Base-by-base conservation (phyloP, 1,140 invertebrate genomes). In the Listronotus oregonensis region DNA sequence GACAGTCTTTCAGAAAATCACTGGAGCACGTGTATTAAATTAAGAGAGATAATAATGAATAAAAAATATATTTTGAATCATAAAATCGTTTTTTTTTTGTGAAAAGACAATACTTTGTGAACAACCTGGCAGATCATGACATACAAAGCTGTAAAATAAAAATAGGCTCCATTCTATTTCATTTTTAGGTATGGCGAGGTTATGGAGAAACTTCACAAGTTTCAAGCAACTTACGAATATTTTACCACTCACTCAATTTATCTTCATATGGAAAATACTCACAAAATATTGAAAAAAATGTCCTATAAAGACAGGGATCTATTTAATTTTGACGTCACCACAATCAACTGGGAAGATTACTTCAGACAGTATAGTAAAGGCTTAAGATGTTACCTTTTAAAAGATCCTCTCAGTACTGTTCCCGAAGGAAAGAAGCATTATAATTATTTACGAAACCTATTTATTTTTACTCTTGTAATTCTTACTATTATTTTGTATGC, bases 171-270 rank as follows among this genome's bases (percentile, higher is more conserved):
- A 37, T 37, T 37, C n/a, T n/a, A n/a, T n/a, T n/a, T n/a, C n/a
- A n/a, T 62, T 60, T 80, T 80, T 17, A 79, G 71, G 61, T 62
- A 1, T 15, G 21, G 6, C 6, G 31, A 49, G 21, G 27, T 4
- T 10, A 91, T 92, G 71, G 82, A 82, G 15, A 90, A 89, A 75
- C 85, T 94, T 42, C 83, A 88, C 61, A 87, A 89, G 73, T 87
- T 91, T 52, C 84, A 87, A 17, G 80, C 82, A 14, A 85, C 87
- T 3, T 80, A 93, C 14, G 83, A 87, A 40, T 93, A 87, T 74
- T 94, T 94, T 74, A 85, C 86, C 15, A 81, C 82, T 0, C 80
- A 85, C 43, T 80, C 89, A 68, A 94, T 91, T 86, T 82, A 84
- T 34, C 92, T 93, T 70, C 77, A 83, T 15, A 89, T 89, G 69